Evolutionary conservation across 2,113 vertebrate species (phyloP), one percentile per base, ranked within the genome.

Genomic region (Xyrauchen texanus): DNA sequence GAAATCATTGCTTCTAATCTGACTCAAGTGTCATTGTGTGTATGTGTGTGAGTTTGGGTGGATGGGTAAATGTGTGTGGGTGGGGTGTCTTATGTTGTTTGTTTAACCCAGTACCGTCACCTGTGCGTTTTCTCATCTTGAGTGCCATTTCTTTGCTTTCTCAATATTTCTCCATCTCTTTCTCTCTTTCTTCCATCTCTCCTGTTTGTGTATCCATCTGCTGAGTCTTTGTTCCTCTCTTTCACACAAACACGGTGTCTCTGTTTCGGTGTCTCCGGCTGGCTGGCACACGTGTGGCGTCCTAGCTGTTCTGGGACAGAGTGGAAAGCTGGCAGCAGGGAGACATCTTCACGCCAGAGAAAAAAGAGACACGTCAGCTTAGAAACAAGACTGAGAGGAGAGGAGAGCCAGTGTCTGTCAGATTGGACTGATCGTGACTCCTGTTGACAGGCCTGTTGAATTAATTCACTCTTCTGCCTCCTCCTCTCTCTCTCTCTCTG

Each of bases 401-500:
- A 68, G 60, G 6, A 51, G 9, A 53, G 34, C 21, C 21, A 34
- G 21, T 34, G 21, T 34, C 21, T 34, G 21, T 34, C 21, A 34
- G 21, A 34, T 34, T 34, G 21, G 80, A 83, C 79, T 87, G 88
- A 90, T 79, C 82, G 84, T 87, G 87, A 88, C 85, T 82, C 77
- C 68, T 80, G 79, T 84, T 89, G 89, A 90, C 88, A 88, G 85
- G 79, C 74, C 80, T 85, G 85, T 84, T 90, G 85, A 89, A 89
- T 89, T 87, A 81, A 87, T 79, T 88, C 71, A 72, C 46, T 52
- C 49, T 68, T 52, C 58, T 45, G 76, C 8, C 76, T 10, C 81
- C 69, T 6, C 68, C n/a, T 70, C 67, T 78, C 67, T 47, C 77
- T 80, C 61, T 55, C 58, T 62, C 45, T 63, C 12, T 45, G 52